Conservation (phyloP, 1,140 invertebrate species). For the Bombus breviceps region DNA sequence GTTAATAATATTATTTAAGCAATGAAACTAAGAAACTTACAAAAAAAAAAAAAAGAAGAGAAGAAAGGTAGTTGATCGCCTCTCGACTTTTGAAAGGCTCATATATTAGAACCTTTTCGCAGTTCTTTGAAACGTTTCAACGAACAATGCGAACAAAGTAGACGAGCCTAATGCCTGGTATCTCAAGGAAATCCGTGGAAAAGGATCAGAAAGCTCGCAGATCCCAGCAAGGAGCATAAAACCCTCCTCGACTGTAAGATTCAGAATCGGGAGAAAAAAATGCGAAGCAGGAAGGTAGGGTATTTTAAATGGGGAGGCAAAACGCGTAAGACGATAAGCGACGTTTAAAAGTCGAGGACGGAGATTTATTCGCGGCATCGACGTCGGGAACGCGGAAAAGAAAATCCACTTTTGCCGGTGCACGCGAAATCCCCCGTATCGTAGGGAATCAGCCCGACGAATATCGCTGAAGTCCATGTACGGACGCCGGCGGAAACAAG, state of each 20-base stretch:
- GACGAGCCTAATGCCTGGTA: neutral
- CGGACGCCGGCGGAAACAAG: slow-evolving; percentile 60
- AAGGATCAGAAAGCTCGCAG: neutral
- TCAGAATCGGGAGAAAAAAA: neutral
- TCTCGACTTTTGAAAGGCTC: too few relatives aligned
- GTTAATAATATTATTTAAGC: too few relatives aligned
- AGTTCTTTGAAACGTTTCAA: neutral
- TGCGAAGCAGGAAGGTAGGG: neutral
- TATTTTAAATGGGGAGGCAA: neutral
- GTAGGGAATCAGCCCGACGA: slow-evolving; percentile 27
- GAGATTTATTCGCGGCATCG: slow-evolving; percentile 41
- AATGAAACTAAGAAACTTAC: too few relatives aligned
- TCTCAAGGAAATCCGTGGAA: neutral
- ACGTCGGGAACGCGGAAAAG: slow-evolving; percentile 2
- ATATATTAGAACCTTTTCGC: neutral
- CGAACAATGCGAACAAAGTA: neutral
- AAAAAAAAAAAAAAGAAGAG: too few relatives aligned
- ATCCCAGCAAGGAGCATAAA: neutral
- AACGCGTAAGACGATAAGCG: slow-evolving; percentile 37
- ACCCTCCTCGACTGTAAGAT: neutral
- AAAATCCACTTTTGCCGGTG: slow-evolving; percentile 43
- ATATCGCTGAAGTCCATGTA: slow-evolving; percentile 22
- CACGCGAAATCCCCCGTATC: slow-evolving; percentile 15
- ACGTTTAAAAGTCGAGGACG: slow-evolving; percentile 46
- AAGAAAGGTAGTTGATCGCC: too few relatives aligned